These are phyloP conservation scores for Notamacropus eugenii DNA, from an alignment of 2,797 vertebrate species.

Conservation along the genomic window DNA sequence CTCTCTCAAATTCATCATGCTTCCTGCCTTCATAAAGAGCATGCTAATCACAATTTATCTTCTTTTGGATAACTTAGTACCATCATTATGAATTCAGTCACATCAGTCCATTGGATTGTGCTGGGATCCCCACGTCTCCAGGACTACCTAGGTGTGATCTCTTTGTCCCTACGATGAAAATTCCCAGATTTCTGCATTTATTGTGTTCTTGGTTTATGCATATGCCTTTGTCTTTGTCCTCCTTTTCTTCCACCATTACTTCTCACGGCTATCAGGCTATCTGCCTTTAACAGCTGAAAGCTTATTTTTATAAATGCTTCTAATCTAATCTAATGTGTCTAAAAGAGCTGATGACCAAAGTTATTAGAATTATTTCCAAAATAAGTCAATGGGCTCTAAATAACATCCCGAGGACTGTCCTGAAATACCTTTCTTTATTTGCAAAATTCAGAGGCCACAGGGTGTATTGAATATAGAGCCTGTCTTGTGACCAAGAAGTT, in stretches of 20 bases:
- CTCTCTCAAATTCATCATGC: slow-evolving; percentile 21
- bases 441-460: not conserved
- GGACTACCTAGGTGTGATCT: not conserved
- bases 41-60: not conserved
- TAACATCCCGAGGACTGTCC: not conserved
- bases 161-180: not conserved
- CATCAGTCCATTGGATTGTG: not conserved
- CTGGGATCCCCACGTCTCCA: not conserved
- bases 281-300: not conserved
- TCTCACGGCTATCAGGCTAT: not conserved
- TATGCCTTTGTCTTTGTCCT: not conserved
- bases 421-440: not conserved
- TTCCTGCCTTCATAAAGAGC: slow-evolving; percentile 18
- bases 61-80: not conserved
- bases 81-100: not conserved
- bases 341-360: not conserved
- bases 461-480: not conserved
- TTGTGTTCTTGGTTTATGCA: not conserved
- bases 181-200: not conserved
- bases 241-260: not conserved
- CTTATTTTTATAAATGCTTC: not conserved
- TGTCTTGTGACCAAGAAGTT: not conserved
- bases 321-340: not conserved
- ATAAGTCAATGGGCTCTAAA: not conserved
- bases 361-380: not conserved